A percentile compares a stretch with the other conserved stretches of the same genome.
phyloP scores from a whole-genome alignment of 1,140 invertebrate genomes.

The Drosophila kohkoa region DNA sequence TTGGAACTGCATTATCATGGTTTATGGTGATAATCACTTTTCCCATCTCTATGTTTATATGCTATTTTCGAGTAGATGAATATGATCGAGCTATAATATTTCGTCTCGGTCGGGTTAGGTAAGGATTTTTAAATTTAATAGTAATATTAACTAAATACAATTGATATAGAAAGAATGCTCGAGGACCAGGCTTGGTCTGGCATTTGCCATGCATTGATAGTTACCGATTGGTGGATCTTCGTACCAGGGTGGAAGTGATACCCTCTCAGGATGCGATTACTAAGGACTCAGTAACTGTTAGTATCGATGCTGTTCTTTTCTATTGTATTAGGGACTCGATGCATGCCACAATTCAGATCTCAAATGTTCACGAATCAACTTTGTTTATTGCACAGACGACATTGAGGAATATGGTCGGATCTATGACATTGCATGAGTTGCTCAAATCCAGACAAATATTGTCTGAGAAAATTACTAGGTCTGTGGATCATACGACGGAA shows the following conservation, averaged over 20 bases:
- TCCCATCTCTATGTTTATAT: slow-evolving; percentile 92
- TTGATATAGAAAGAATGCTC: slow-evolving; percentile 19
- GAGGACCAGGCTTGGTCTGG: slow-evolving; percentile 86
- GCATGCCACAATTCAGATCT: slow-evolving; percentile 92
- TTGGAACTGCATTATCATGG: slow-evolving; percentile 91
- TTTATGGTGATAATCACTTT: slow-evolving; percentile 91
- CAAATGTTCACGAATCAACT: slow-evolving; percentile 91
- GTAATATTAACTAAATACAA: too few species aligned
- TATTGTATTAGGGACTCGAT: slow-evolving; percentile 91
- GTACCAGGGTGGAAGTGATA: slow-evolving; percentile 90
- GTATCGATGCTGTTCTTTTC: slow-evolving; percentile 92
- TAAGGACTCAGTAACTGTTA: slow-evolving; percentile 91
- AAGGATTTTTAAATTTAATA: neutral
- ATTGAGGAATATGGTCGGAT: slow-evolving; percentile 93
- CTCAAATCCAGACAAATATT: slow-evolving; percentile 57
- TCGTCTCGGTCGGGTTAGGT: slow-evolving; percentile 91
- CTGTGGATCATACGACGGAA: slow-evolving; percentile 63
- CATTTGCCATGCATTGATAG: slow-evolving; percentile 93
- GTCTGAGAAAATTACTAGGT: slow-evolving; percentile 49
- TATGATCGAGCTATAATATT: slow-evolving; percentile 95
- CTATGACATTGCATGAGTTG: slow-evolving; percentile 89
- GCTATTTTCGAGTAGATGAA: slow-evolving; percentile 89
- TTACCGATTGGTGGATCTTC: slow-evolving; percentile 90
- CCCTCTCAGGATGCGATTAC: slow-evolving; percentile 90
- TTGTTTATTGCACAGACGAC: slow-evolving; percentile 86